A percentile compares a stretch with the other conserved stretches of the same genome.
Conservation (phyloP, 2,888 invertebrate species). For the Phyllotreta cruciferae region DNA sequence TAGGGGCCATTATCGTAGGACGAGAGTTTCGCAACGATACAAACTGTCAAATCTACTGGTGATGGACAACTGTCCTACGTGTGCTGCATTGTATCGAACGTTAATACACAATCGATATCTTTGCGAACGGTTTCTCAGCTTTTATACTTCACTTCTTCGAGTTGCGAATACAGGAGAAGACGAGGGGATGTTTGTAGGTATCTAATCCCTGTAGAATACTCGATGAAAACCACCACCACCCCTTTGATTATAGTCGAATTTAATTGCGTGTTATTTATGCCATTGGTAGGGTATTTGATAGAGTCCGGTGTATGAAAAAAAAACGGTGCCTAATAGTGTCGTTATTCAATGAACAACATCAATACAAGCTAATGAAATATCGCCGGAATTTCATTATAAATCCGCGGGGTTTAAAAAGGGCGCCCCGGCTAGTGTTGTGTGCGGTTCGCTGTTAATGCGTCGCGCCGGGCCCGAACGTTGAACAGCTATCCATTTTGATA, state of each 20-base stretch:
- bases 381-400: constrained; percentile 57
- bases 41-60: constrained; percentile 55
- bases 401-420: constrained; percentile 54
- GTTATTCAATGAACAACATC: constrained; percentile 29
- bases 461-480: constrained; percentile 45
- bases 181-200: constrained; percentile 1
- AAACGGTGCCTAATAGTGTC: constrained; percentile 21
- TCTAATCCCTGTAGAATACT: neutral
- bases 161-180: neutral
- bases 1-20: constrained; percentile 54
- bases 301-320: constrained; percentile 16
- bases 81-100: constrained; percentile 47
- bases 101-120: constrained; percentile 42
- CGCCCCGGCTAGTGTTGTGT: constrained; percentile 45
- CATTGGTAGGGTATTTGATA: constrained; percentile 4
- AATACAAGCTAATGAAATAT: constrained; percentile 48
- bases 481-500: constrained; percentile 59
- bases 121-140: neutral
- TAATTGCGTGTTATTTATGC: too few species aligned
- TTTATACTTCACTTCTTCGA: neutral
- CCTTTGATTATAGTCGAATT: too few species aligned
- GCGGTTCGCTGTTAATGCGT: constrained; percentile 53
- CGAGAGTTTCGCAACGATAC: constrained; percentile 55
- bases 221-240: too few species aligned
- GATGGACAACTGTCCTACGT: constrained; percentile 56